Evolutionary conservation across 1,140 invertebrate species (phyloP).

Genomic region (Globodera rostochiensis): DNA sequence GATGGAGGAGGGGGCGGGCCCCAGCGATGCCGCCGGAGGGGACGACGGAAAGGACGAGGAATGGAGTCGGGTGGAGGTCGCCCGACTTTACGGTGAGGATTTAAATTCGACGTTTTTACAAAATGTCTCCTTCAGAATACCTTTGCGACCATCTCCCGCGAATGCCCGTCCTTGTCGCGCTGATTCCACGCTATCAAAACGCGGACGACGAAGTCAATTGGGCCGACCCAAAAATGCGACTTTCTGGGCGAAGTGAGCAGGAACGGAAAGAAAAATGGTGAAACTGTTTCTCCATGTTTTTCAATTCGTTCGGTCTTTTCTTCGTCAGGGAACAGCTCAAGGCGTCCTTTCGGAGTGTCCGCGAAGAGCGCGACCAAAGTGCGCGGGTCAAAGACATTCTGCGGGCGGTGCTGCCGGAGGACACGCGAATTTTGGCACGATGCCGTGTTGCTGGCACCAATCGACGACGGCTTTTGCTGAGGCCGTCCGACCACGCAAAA

Average conservation of each 20-base stretch:
- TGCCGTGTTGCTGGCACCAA: not conserved
- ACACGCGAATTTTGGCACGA: slow-evolving; percentile 18
- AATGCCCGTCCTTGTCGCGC: slow-evolving; percentile 28
- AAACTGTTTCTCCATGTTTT: not conserved
- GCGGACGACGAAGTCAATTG: slow-evolving; percentile 25
- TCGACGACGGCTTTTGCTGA: not conserved
- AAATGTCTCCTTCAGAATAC: slow-evolving; percentile 24
- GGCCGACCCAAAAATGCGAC: slow-evolving; percentile 13
- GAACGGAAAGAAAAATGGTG: slow-evolving; percentile 22
- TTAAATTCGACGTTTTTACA: not conserved
- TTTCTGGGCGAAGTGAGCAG: not conserved
- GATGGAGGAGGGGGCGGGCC: not conserved
- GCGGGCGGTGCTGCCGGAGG: slow-evolving; percentile 17
- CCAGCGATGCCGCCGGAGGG: not conserved
- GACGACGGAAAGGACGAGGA: not conserved
- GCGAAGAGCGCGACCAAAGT: not conserved
- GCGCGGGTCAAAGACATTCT: slow-evolving; percentile 18
- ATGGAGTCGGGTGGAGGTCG: slow-evolving; percentile 21
- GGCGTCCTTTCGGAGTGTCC: not conserved
- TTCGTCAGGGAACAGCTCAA: slow-evolving; percentile 5
- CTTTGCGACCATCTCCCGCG: slow-evolving; percentile 20
- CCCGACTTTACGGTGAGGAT: slow-evolving; percentile 24
- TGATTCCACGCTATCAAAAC: slow-evolving; percentile 21
- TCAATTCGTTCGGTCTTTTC: not conserved
- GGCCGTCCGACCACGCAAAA: not conserved